Evolutionary conservation across 2,797 vertebrate genomes (phyloP).

Genomic region (Dicrostonyx torquatus): DNA sequence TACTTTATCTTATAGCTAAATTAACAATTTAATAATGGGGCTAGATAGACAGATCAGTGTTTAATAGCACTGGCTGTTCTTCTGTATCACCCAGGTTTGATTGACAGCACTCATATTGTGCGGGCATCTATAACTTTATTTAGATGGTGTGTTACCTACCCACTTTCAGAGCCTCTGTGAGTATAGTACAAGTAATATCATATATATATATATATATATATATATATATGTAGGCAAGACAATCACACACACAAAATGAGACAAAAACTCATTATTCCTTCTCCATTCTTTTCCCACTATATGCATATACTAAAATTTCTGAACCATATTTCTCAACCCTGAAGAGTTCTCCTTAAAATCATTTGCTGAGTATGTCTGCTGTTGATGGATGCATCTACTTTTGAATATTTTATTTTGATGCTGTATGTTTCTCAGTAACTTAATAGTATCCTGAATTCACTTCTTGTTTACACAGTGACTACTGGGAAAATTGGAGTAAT

Average conservation of each 20-base stretch:
- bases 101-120: background rate
- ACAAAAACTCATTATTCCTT: background rate
- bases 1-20: background rate
- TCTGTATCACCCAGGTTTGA: background rate
- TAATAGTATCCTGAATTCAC: background rate
- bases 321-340: background rate
- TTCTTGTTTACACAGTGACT: background rate
- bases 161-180: background rate
- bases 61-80: background rate
- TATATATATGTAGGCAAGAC: background rate
- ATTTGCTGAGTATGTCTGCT: background rate
- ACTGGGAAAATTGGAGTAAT: background rate
- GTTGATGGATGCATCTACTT: background rate
- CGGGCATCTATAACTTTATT: background rate
- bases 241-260: background rate
- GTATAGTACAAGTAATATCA: background rate
- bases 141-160: too few relatives aligned
- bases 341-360: background rate
- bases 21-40: background rate
- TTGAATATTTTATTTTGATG: background rate
- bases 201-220: background rate
- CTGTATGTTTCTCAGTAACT: background rate
- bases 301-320: background rate
- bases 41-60: background rate
- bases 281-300: background rate